Evolutionary conservation across 1,140 invertebrate genomes (phyloP).

Genomic region (Bombus huntii): DNA sequence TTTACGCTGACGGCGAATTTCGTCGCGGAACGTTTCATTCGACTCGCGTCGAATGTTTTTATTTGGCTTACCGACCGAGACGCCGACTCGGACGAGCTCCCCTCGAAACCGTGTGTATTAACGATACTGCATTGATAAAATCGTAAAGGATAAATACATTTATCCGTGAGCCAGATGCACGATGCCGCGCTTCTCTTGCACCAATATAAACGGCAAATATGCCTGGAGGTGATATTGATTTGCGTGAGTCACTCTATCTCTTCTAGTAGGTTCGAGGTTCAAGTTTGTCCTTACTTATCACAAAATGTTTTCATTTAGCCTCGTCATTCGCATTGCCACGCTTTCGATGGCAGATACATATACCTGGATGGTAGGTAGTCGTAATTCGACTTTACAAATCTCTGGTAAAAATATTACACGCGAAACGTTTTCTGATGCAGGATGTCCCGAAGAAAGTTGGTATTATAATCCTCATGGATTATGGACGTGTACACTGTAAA

Average conservation of each 20-base stretch:
- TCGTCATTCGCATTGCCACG: neutral
- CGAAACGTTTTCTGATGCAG: too few relatives aligned
- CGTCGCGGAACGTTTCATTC: neutral
- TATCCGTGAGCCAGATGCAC: conserved; percentile 11
- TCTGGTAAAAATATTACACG: neutral
- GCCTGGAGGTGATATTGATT: conserved; percentile 72
- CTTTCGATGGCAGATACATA: neutral
- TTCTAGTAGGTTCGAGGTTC: conserved; percentile 57
- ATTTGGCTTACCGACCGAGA: neutral
- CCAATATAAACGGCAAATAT: conserved; percentile 45
- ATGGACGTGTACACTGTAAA: neutral
- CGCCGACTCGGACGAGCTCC: neutral
- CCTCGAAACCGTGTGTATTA: neutral
- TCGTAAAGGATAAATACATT: conserved; percentile 14
- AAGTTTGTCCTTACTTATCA: conserved; percentile 65
- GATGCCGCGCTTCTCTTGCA: conserved; percentile 12
- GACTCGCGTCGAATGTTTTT: neutral
- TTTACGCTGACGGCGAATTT: neutral
- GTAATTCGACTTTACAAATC: too few relatives aligned
- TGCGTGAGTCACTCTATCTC: conserved; percentile 70
- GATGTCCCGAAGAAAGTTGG: neutral
- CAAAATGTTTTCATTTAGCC: conserved; percentile 47
- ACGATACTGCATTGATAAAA: conserved; percentile 4
- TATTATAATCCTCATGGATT: neutral
- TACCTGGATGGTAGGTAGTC: too few relatives aligned